Conservation (phyloP, 2,888 invertebrate genomes). For the Leptopilina myrica region DNA sequence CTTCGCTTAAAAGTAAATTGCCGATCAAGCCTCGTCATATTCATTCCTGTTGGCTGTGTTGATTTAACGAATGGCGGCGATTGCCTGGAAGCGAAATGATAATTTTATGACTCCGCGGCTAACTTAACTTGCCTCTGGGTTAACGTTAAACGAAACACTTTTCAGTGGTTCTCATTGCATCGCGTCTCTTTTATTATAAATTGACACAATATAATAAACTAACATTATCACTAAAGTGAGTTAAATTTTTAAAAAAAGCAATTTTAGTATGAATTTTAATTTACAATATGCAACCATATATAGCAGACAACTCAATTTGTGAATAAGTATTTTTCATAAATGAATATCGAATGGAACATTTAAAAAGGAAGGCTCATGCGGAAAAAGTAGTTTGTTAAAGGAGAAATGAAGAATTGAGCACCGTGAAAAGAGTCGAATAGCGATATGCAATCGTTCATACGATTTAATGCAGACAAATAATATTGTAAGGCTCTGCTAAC, state of each 20-base stretch:
- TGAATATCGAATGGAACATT: not conserved
- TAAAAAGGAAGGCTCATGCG: not conserved
- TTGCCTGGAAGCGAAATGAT: conserved; percentile 37
- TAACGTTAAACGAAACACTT: conserved; percentile 67
- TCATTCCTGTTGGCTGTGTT: conserved; percentile 33
- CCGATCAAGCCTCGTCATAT: conserved; percentile 37
- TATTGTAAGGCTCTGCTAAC: conserved; percentile 69
- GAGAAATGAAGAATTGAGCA: conserved; percentile 48
- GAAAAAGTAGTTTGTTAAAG: not conserved
- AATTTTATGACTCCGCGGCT: conserved; percentile 38
- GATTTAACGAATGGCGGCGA: conserved; percentile 34
- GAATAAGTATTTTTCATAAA: too few relatives aligned
- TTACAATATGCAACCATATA: too few relatives aligned
- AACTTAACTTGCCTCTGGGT: conserved; percentile 59
- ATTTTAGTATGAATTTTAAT: too few relatives aligned
- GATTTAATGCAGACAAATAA: conserved; percentile 71
- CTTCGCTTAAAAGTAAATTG: conserved; percentile 35
- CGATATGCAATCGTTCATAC: conserved; percentile 57
- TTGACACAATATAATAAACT: not conserved
- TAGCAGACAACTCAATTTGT: too few relatives aligned
- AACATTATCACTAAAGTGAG: not conserved
- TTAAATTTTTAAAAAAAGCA: not conserved
- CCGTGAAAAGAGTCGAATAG: conserved; percentile 52
- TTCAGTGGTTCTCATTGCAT: conserved; percentile 66
- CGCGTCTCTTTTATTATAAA: conserved; percentile 8